Base-by-base conservation (phyloP, 2,888 invertebrate species). In the Empis livida region DNA sequence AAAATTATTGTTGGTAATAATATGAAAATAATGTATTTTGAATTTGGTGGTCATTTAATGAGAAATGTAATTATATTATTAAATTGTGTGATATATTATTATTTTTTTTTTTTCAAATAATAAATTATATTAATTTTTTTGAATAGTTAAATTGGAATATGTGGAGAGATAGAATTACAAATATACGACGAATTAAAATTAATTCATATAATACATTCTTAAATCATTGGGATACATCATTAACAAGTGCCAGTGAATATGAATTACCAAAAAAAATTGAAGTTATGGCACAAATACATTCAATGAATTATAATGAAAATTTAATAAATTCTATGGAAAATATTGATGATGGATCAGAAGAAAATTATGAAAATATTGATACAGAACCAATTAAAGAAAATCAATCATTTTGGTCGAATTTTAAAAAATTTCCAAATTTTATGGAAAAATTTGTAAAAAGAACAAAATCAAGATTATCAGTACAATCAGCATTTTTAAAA, bases 21-120 rank as follows among this genome's bases (percentile, higher is more conserved):
- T 31, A 57, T 56, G 3, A 61, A 67, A 49, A 68, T 73, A 0
- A 69, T 73, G 56, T 81, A 80, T 65, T 84, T 80, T 62, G 84
- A 85, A 63, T 70, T 85, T 50, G 79, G 78, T 1, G 78, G 77
- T 2, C 73, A 74, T 53, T 65, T 73, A 9, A 74, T 75, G 49
- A 73, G 72, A 55, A 71, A 72, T 59, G 79, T 78, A 66, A 58
- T 61, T 51, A 53, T 23, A 23, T 15, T 5, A 9, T 37, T 37
- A 37, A 17, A 44, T n/a, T n/a, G n/a, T n/a, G n/a, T n/a, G n/a
- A n/a, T n/a, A n/a, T n/a, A n/a, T n/a, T 10, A 32, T n/a, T 44
- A 10, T 20, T 13, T 15, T 39, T n/a, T 15, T 14, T 32, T 15
- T 32, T 5, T n/a, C 2, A 32, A 32, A 5, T 32, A 32, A n/a